A percentile compares a stretch with the other conserved stretches of the same genome.
Conservation (phyloP, 1,140 invertebrate genomes). For the Ostrea edulis region DNA sequence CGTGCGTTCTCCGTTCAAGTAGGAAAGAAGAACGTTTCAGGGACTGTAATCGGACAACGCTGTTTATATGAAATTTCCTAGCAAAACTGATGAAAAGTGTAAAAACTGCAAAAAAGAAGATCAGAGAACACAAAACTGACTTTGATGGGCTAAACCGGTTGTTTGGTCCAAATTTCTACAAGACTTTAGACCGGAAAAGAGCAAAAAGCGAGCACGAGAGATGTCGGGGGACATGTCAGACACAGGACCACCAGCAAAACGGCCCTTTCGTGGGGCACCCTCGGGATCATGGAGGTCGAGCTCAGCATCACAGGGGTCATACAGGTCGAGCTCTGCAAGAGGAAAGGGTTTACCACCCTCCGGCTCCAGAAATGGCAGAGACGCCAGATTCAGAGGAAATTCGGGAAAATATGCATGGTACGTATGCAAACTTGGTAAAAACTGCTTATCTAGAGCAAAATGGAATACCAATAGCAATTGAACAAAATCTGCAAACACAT, state of each 20-base stretch:
- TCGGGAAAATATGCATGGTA: neutral
- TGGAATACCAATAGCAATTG: neutral
- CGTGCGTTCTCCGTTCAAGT: no score
- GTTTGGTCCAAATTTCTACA: neutral
- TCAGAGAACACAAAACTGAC: neutral
- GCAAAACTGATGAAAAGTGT: no score
- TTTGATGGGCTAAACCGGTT: neutral
- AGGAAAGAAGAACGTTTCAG: no score
- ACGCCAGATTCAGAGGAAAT: neutral
- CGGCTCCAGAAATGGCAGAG: neutral
- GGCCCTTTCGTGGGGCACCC: slow-evolving; percentile 2
- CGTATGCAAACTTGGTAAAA: neutral
- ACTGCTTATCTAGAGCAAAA: neutral
- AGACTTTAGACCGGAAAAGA: neutral
- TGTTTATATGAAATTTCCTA: no score
- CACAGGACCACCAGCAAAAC: neutral
- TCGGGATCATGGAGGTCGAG: neutral
- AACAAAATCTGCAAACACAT: neutral
- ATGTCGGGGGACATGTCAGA: neutral
- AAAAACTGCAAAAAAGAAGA: neutral
- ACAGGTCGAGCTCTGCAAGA: neutral
- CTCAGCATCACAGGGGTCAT: neutral
- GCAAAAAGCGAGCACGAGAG: neutral
- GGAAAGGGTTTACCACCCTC: neutral
- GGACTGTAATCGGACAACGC: no score